phyloP scores from a whole-genome alignment of 2,113 vertebrate species.

The Tursiops truncatus region DNA sequence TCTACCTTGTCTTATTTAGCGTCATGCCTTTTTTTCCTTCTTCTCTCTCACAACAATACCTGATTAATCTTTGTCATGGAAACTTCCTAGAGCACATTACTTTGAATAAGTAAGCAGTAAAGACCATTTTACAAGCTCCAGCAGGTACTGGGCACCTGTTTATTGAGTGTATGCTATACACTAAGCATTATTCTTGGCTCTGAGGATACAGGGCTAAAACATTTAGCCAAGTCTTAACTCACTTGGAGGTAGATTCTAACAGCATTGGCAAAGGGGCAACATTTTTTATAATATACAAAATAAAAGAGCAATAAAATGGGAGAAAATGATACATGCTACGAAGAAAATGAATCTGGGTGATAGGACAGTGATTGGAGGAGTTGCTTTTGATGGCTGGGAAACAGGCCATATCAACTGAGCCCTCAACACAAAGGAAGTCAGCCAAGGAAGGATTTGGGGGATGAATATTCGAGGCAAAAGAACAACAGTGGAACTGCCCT shows the following conservation, averaged over 20 bases:
- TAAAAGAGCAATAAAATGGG: neutral
- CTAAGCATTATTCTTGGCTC: neutral
- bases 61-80: neutral
- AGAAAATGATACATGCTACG: neutral
- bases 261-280: neutral
- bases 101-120: neutral
- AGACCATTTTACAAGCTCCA: neutral
- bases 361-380: neutral
- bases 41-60: neutral
- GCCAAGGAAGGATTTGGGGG: neutral
- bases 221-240: neutral
- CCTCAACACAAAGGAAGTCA: neutral
- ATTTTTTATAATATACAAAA: neutral
- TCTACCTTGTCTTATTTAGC: neutral
- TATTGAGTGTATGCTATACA: neutral
- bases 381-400: neutral
- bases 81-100: neutral
- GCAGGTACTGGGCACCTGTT: neutral
- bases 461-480: neutral
- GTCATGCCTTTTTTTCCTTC: neutral
- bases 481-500: rapidly evolving
- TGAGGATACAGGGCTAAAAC: neutral
- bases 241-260: neutral
- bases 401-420: no score
- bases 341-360: neutral